Percentiles rank a stretch among this genome's conserved stretches.
Evolutionary conservation across 2,113 vertebrate species (phyloP).

Genomic region (Lathamus discolor): DNA sequence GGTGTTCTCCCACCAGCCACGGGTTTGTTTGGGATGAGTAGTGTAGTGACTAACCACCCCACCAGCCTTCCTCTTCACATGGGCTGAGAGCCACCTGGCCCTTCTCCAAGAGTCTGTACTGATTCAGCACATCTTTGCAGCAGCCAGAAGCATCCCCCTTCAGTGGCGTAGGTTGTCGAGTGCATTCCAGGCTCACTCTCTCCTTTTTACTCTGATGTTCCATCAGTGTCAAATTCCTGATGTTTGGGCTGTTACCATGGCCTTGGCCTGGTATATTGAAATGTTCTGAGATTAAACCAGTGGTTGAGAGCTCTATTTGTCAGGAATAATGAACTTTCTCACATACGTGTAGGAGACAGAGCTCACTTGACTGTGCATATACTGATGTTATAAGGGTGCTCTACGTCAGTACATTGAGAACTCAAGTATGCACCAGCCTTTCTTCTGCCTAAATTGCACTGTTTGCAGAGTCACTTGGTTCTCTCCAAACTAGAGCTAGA

Average conservation of each 20-base stretch:
- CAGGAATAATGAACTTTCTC: not conserved
- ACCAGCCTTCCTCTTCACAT: not conserved
- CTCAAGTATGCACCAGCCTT: not conserved
- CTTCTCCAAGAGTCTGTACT: not conserved
- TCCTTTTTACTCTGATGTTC: not conserved
- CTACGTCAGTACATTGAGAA: not conserved
- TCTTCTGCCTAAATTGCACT: not conserved
- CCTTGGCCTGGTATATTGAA: not conserved
- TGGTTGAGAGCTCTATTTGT: not conserved
- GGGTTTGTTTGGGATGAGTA: slow-evolving; percentile 33
- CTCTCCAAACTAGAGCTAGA: not conserved
- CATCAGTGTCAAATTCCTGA: not conserved
- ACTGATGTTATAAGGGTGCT: not conserved
- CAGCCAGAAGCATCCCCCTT: not conserved
- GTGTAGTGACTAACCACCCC: not conserved
- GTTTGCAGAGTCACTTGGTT: not conserved
- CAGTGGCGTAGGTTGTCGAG: not conserved
- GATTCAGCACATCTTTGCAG: slow-evolving; percentile 42
- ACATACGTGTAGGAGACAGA: not conserved
- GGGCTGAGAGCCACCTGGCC: slow-evolving; percentile 2
- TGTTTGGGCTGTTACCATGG: not conserved
- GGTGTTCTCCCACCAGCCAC: not conserved
- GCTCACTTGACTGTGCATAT: not conserved
- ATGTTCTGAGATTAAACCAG: not conserved
- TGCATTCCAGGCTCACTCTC: not conserved